phyloP scores from a whole-genome alignment of 2,797 vertebrate species.

The Melanotaenia trifasciata region DNA sequence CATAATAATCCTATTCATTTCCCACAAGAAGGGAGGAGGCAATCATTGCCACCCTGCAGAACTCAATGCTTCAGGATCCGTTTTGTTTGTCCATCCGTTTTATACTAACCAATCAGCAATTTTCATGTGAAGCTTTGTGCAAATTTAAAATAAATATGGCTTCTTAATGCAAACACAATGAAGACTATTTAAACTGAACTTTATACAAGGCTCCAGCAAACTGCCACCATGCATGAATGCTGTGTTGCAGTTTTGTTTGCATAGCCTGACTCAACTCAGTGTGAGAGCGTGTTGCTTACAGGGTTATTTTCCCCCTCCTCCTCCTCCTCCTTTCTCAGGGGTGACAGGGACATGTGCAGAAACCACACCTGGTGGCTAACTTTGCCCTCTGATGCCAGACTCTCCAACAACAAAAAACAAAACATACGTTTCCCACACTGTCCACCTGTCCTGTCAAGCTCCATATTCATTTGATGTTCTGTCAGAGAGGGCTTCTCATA shows the following conservation, averaged over 20 bases:
- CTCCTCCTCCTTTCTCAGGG: conserved; percentile 14
- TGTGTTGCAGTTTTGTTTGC: conserved; percentile 22
- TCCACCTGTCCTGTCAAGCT: conserved; percentile 59
- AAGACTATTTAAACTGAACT: conserved; percentile 29
- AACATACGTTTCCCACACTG: conserved; percentile 35
- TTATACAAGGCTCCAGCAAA: conserved; percentile 5
- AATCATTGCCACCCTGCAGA: conserved; percentile 55
- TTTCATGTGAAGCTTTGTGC: conserved; percentile 22
- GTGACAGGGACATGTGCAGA: conserved; percentile 30
- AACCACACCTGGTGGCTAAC: conserved; percentile 58
- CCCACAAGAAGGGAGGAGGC: conserved; percentile 69
- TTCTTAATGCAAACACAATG: conserved; percentile 25
- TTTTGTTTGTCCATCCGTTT: conserved; percentile 48
- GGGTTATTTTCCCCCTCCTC: conserved; percentile 20
- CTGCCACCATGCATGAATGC: conserved; percentile 5
- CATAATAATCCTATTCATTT: conserved; percentile 80
- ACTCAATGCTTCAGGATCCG: conserved; percentile 54
- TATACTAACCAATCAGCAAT: conserved; percentile 51
- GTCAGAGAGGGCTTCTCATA: conserved; percentile 56
- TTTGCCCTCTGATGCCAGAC: conserved; percentile 45
- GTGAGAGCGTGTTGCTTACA: conserved; percentile 44
- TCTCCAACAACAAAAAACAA: conserved; percentile 52
- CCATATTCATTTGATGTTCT: conserved; percentile 51
- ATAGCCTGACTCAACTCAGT: neutral
- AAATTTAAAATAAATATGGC: neutral